Percentiles rank a stretch among this genome's conserved stretches.
phyloP scores from a whole-genome alignment of 2,113 vertebrate genomes.

The Tragelaphus scriptus region DNA sequence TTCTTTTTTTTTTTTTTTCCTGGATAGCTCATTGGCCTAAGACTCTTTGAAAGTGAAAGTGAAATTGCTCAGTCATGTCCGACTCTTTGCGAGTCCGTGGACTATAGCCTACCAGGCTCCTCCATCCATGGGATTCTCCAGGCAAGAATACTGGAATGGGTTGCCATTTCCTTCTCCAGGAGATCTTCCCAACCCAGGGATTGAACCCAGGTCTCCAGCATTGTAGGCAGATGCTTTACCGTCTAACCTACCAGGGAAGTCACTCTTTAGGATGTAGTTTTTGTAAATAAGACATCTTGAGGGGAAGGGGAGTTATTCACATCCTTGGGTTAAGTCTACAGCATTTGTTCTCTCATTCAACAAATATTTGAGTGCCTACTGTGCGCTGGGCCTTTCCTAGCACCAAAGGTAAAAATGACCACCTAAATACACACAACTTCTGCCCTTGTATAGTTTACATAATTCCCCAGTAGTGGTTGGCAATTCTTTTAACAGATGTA shows the following conservation, averaged over 20 bases:
- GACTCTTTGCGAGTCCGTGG: neutral
- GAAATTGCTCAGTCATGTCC: neutral
- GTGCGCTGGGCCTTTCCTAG: neutral
- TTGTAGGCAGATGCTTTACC: neutral
- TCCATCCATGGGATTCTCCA: no score
- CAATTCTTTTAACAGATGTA: neutral
- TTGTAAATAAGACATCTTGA: neutral
- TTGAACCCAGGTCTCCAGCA: neutral
- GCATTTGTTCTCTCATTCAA: neutral
- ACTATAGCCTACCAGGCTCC: neutral
- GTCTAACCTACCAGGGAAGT: neutral
- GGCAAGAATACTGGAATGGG: no score
- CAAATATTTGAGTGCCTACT: neutral
- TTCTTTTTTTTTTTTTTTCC: neutral
- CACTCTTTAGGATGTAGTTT: neutral
- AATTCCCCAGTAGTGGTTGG: neutral
- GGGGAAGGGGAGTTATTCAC: neutral
- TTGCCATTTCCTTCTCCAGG: neutral
- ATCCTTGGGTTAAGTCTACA: neutral
- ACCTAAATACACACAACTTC: neutral
- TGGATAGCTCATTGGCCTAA: neutral
- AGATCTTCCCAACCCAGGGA: neutral
- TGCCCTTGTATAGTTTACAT: neutral
- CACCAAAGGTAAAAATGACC: neutral
- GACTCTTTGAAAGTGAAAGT: neutral